Conservation (phyloP, 2,113 vertebrate genomes). For the Eleginops maclovinus region DNA sequence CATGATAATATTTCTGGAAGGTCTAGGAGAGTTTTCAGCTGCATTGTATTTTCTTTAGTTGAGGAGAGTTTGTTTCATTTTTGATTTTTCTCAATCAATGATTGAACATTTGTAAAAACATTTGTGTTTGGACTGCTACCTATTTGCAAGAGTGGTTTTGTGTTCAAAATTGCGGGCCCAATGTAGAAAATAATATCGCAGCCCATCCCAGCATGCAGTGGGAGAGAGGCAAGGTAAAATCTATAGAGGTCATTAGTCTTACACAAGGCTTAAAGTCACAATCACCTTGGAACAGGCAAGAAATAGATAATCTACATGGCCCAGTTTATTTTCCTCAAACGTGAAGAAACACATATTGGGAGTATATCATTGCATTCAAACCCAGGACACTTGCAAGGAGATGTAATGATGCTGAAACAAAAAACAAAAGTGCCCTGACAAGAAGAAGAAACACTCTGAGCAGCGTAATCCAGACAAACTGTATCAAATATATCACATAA, state of each 20-base stretch:
- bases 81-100: neutral
- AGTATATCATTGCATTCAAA: slow-evolving; percentile 1
- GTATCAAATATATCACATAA: slow-evolving; percentile 18
- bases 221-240: slow-evolving; percentile 2
- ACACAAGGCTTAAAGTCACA: slow-evolving; percentile 31
- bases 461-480: neutral
- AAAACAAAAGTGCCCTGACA: slow-evolving; percentile 2
- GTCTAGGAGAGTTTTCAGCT: neutral
- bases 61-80: slow-evolving; percentile 3
- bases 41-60: neutral
- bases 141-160: slow-evolving; percentile 1
- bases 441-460: slow-evolving; percentile 3
- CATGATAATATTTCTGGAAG: neutral
- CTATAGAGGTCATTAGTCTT: slow-evolving; percentile 11
- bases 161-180: slow-evolving; percentile 17
- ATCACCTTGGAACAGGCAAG: slow-evolving; percentile 39
- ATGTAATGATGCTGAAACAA: neutral
- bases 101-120: neutral
- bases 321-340: neutral
- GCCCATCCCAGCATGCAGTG: slow-evolving; percentile 43
- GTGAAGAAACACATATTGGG: too few relatives aligned
- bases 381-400: neutral
- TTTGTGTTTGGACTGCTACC: neutral
- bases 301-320: too few relatives aligned
- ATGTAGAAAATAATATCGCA: neutral